Base-by-base conservation (phyloP, 2,888 invertebrate species). In the Hypolimnas misippus region DNA sequence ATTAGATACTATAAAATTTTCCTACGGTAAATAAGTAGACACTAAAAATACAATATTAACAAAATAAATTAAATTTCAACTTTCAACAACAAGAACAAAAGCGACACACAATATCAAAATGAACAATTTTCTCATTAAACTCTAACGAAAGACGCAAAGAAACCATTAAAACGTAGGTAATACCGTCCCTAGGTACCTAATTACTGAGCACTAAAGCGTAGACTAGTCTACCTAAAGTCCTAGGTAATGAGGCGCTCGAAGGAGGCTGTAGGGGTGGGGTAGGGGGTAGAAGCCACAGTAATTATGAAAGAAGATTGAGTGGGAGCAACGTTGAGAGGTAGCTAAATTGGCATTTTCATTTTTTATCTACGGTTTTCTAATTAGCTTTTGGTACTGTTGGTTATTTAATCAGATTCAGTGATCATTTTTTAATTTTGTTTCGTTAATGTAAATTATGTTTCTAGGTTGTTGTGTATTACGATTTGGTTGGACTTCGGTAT, bases 231-330 rank as follows among this genome's bases (percentile, higher is more conserved):
- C 77, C 78, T 77, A 79, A 80, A 73, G 79, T 77, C 75, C 79
- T 88, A 90, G 89, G 89, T 90, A 89, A 87, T 86, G 84, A 84
- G 83, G 75, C 73, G 76, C 79, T 81, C 79, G 79, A 78, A 80
- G 83, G 78, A 77, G 76, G 70, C 73, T 70, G 73, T 53, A 63
- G 57, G 65, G 63, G 35, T 61, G 60, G 66, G 73, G 71, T 72
- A 69, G 66, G 71, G 68, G 80, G 77, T 81, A 79, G 82, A 84
- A 84, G 86, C 84, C 85, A 85, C 84, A 87, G 83, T 88, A 89
- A 90, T 90, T 89, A 90, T 89, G 88, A 88, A 89, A 87, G 87
- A 89, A 90, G 87, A 89, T 89, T 86, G 90, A 84, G 79, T 79
- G 82, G 84, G 80, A 82, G 81, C 77, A 78, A 76, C 73, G 74